Evolutionary conservation across 2,888 invertebrate genomes (phyloP).

Genomic region (Liopterus haemorrhoidalis): DNA sequence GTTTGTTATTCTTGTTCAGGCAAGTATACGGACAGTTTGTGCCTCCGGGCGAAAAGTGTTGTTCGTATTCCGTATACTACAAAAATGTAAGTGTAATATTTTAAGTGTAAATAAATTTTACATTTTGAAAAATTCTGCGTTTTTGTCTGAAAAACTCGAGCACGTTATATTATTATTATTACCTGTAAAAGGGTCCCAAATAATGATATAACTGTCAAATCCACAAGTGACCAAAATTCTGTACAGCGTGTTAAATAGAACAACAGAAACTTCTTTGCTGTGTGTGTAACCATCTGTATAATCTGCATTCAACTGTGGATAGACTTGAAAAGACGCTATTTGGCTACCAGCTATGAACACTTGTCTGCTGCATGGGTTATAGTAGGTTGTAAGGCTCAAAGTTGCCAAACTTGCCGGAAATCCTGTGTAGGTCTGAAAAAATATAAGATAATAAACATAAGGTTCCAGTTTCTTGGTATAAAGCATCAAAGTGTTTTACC

Average conservation of each 20-base stretch:
- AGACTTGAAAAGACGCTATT: conserved; percentile 59
- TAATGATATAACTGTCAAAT: conserved; percentile 71
- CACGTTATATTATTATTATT: too few relatives aligned
- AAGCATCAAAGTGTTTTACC: conserved; percentile 43
- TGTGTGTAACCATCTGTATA: conserved; percentile 71
- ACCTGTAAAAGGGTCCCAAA: conserved; percentile 73
- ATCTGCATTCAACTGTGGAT: conserved; percentile 59
- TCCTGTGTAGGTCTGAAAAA: conserved; percentile 57
- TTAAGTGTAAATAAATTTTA: too few relatives aligned
- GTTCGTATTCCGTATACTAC: too few relatives aligned
- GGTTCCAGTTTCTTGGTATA: not conserved
- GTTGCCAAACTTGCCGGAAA: conserved; percentile 56
- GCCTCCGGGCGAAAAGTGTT: too few relatives aligned
- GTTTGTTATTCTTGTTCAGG: too few relatives aligned
- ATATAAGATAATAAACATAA: conserved; percentile 1
- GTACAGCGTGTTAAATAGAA: conserved; percentile 71
- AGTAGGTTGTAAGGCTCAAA: too few relatives aligned
- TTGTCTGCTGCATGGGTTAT: conserved; percentile 61
- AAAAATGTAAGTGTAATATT: too few relatives aligned
- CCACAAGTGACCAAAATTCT: conserved; percentile 71
- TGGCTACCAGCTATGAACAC: conserved; percentile 60
- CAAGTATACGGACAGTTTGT: too few relatives aligned
- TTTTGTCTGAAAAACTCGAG: too few relatives aligned
- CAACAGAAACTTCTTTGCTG: conserved; percentile 56
- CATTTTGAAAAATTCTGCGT: too few relatives aligned